These are phyloP conservation scores for Ciona savignyi DNA, from an alignment of 23 tunicate species.

Conservation along the genomic window DNA sequence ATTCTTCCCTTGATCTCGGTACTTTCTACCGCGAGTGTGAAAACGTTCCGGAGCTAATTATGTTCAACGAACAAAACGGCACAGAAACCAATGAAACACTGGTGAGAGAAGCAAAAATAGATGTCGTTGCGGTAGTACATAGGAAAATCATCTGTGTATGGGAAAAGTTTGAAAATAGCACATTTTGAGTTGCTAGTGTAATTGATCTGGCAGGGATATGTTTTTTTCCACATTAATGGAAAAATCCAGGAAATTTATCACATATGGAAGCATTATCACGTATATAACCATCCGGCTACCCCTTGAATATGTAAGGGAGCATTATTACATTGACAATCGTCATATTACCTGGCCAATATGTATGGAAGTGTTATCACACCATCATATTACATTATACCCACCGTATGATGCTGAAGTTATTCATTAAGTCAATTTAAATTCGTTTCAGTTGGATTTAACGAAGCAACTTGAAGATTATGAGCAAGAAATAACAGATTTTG, in stretches of 20 bases:
- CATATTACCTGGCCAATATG: no score
- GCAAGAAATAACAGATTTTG: constrained; percentile 46
- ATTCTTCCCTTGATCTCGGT: constrained; percentile 57
- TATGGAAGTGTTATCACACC: no score
- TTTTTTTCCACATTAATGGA: no score
- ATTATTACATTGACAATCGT: no score
- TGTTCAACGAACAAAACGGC: constrained; percentile 62
- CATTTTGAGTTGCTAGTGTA: not conserved
- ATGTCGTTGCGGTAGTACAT: not conserved
- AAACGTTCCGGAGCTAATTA: constrained; percentile 54
- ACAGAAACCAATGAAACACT: constrained; percentile 53
- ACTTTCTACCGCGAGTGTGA: constrained; percentile 59
- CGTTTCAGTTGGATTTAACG: constrained; percentile 44
- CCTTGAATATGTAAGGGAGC: no score
- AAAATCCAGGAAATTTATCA: no score
- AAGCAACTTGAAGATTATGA: constrained; percentile 70
- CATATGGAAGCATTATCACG: no score
- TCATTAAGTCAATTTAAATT: no score
- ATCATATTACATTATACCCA: no score
- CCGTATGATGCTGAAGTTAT: no score
- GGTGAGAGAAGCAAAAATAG: constrained; percentile 25
- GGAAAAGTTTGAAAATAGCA: not conserved
- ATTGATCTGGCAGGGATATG: not conserved
- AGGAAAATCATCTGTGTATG: not conserved
- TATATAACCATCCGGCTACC: no score